phyloP scores from a whole-genome alignment of 2,113 vertebrate species.

The Lagopus leucura region DNA sequence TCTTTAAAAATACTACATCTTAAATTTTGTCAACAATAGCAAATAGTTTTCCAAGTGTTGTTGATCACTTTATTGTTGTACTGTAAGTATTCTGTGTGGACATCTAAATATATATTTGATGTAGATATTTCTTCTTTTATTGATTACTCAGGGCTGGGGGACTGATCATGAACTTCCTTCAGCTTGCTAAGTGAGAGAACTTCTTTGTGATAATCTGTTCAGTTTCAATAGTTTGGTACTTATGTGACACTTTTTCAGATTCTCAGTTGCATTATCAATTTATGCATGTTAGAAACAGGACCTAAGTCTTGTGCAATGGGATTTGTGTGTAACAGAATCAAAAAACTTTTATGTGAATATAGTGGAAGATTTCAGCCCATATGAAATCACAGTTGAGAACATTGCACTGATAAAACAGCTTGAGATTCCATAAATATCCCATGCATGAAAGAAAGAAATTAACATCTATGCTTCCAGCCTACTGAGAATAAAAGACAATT shows the following conservation, averaged over 20 bases:
- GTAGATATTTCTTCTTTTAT: not conserved
- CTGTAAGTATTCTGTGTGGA: not conserved
- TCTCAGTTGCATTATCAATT: not conserved
- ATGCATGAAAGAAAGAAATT: constrained; percentile 10
- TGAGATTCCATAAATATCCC: not conserved
- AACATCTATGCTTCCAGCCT: not conserved
- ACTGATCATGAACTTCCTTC: not conserved
- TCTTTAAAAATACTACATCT: not conserved
- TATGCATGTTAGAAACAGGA: not conserved
- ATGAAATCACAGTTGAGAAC: not conserved
- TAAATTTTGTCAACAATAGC: not conserved
- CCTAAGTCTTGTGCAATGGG: not conserved
- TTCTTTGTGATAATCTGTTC: not conserved
- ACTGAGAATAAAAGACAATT: not conserved
- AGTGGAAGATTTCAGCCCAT: not conserved
- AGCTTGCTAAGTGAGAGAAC: not conserved
- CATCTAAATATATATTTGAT: not conserved
- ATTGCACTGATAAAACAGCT: not conserved
- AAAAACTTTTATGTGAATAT: not conserved
- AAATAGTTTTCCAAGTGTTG: not conserved
- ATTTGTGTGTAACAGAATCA: not conserved
- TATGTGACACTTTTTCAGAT: not conserved
- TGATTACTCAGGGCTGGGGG: not conserved
- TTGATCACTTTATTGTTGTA: not conserved
- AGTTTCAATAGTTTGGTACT: not conserved